phyloP scores from a whole-genome alignment of 2,888 invertebrate species.

The Plagiodera versicolora region DNA sequence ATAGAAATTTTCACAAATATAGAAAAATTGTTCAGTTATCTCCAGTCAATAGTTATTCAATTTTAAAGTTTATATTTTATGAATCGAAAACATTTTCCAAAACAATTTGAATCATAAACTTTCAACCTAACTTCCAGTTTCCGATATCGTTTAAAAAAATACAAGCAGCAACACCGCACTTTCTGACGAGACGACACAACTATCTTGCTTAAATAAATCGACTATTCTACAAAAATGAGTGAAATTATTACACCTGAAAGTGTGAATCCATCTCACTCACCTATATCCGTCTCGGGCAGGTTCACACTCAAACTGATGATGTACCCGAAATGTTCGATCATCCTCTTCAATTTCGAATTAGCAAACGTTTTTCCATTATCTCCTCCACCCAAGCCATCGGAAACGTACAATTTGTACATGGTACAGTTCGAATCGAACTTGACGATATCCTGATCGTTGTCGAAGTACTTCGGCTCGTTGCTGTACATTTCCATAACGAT shows the following conservation, averaged over 20 bases:
- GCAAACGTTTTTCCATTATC: constrained; percentile 55
- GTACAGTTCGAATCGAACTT: constrained; percentile 49
- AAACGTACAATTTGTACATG: constrained; percentile 58
- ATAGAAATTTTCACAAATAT: too few relatives aligned
- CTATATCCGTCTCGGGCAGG: constrained; percentile 65
- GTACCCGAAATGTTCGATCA: constrained; percentile 63
- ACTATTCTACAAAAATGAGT: too few relatives aligned
- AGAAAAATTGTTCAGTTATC: too few relatives aligned
- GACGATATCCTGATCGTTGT: constrained; percentile 52
- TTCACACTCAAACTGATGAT: constrained; percentile 65
- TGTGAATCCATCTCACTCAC: constrained; percentile 48
- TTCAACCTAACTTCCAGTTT: too few relatives aligned
- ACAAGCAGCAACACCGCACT: too few relatives aligned
- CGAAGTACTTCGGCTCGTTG: constrained; percentile 49
- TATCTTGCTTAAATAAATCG: too few relatives aligned
- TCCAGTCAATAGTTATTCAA: too few relatives aligned
- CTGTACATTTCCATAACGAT: constrained; percentile 47
- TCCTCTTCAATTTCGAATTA: constrained; percentile 56
- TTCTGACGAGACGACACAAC: too few relatives aligned
- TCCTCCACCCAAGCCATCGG: constrained; percentile 53
- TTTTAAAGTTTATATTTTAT: too few relatives aligned
- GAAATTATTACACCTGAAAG: not conserved
- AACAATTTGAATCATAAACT: too few relatives aligned
- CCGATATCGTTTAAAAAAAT: too few relatives aligned
- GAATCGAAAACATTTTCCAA: too few relatives aligned